Evolutionary conservation across 1,140 invertebrate genomes (phyloP).

Genomic region (Brachionus asplanchnoidis): DNA sequence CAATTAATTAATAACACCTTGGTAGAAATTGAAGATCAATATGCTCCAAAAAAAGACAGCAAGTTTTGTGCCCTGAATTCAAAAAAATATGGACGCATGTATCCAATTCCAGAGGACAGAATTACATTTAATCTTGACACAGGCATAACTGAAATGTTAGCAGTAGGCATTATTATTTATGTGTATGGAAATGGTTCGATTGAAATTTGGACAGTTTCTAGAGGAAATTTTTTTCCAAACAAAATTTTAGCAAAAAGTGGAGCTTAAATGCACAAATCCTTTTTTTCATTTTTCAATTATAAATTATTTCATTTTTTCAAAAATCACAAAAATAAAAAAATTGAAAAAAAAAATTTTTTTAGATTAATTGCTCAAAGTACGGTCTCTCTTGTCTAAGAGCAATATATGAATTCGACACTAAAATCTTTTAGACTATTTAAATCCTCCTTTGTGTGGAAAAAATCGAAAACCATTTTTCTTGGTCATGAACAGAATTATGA

Average conservation of each 20-base stretch:
- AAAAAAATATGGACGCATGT: constrained; percentile 37
- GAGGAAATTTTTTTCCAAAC: background rate
- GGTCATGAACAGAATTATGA: too few relatives aligned
- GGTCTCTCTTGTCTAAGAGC: too few relatives aligned
- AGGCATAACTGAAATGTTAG: constrained; percentile 17
- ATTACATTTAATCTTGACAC: constrained; percentile 29
- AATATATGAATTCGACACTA: too few relatives aligned
- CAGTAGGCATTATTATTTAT: constrained; percentile 26
- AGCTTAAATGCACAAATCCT: background rate
- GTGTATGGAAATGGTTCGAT: constrained; percentile 21
- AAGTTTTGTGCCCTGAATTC: constrained; percentile 36
- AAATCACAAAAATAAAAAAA: background rate
- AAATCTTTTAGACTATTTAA: too few relatives aligned
- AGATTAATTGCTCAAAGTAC: background rate
- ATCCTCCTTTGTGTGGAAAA: too few relatives aligned
- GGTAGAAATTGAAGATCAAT: constrained; percentile 29
- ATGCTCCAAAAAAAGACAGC: constrained; percentile 32
- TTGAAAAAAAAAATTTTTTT: background rate
- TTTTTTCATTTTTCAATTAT: background rate
- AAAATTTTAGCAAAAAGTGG: background rate
- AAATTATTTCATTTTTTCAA: background rate
- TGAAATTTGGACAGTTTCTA: constrained; percentile 37
- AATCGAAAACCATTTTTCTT: too few relatives aligned
- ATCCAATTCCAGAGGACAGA: constrained; percentile 14
- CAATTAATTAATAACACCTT: constrained; percentile 27